These are phyloP conservation scores for Odocoileus virginianus DNA, from an alignment of 2,113 vertebrate genomes.

Conservation along the genomic window DNA sequence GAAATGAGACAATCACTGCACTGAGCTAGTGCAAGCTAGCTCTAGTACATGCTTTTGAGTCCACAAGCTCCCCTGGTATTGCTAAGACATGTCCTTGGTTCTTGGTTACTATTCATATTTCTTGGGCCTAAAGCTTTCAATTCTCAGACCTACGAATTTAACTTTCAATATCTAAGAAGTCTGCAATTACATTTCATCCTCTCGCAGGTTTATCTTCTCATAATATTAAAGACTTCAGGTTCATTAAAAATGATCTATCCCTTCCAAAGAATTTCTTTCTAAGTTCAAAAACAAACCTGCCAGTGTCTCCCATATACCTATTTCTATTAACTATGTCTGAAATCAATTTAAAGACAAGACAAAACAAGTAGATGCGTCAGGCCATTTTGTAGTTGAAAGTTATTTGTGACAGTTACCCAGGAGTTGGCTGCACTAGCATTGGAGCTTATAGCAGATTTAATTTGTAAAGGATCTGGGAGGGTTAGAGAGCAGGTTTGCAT, in stretches of 20 bases:
- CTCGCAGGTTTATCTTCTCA: background rate
- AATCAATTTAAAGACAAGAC: background rate
- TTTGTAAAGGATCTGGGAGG: background rate
- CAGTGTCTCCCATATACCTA: background rate
- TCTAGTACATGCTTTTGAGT: background rate
- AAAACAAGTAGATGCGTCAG: background rate
- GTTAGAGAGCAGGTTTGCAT: background rate
- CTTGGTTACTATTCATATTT: background rate
- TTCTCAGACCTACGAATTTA: background rate
- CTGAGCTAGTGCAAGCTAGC: background rate
- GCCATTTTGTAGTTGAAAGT: background rate
- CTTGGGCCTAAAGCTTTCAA: background rate
- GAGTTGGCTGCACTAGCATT: background rate
- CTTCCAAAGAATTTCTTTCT: background rate
- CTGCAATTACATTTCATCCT: background rate
- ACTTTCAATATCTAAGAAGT: background rate
- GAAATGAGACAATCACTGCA: background rate
- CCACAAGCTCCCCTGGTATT: background rate
- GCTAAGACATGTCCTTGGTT: background rate
- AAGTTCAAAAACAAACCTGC: background rate
- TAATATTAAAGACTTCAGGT: background rate
- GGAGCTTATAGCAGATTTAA: background rate
- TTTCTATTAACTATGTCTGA: background rate
- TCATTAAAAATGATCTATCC: background rate
- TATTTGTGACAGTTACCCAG: background rate